Evolutionary conservation across 2,888 invertebrate species (phyloP).

Genomic region (Branchellion lobata): DNA sequence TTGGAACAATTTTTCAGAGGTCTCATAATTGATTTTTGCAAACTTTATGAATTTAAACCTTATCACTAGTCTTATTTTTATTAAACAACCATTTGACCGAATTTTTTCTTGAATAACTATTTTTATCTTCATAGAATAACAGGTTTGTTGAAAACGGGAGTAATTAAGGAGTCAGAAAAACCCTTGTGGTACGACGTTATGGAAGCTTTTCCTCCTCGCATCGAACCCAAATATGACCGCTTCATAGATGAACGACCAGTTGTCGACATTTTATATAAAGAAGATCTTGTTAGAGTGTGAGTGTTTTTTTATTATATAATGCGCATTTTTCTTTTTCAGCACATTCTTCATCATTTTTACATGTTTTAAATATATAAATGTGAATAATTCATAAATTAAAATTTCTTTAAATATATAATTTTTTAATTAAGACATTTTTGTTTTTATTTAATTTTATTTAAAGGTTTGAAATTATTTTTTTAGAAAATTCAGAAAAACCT

Average conservation of each 20-base stretch:
- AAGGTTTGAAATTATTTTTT: too few relatives aligned
- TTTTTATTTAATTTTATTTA: background rate
- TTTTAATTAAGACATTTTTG: background rate
- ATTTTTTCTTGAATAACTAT: too few relatives aligned
- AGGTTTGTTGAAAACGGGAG: constrained; percentile 78
- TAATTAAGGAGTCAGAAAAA: constrained; percentile 76
- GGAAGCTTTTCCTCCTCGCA: constrained; percentile 82
- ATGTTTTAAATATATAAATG: background rate
- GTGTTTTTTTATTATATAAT: constrained; percentile 54
- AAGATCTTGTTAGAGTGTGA: constrained; percentile 75
- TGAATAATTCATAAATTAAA: constrained; percentile 9
- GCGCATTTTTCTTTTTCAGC: too few relatives aligned
- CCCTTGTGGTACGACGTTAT: constrained; percentile 93
- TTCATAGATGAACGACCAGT: constrained; percentile 53
- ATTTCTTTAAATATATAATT: background rate
- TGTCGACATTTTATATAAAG: constrained; percentile 56
- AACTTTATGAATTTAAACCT: too few relatives aligned
- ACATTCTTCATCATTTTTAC: background rate
- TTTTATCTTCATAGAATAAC: constrained; percentile 67
- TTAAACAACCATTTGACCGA: too few relatives aligned
- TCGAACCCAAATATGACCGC: constrained; percentile 75
- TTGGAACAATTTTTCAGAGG: constrained; percentile 48
- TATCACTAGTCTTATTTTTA: too few relatives aligned
- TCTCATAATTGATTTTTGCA: too few relatives aligned
- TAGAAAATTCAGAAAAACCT: constrained; percentile 27